Evolutionary conservation across 2,888 invertebrate genomes (phyloP), one percentile per base, ranked within the genome.

Genomic region (Lydus trimaculatus): DNA sequence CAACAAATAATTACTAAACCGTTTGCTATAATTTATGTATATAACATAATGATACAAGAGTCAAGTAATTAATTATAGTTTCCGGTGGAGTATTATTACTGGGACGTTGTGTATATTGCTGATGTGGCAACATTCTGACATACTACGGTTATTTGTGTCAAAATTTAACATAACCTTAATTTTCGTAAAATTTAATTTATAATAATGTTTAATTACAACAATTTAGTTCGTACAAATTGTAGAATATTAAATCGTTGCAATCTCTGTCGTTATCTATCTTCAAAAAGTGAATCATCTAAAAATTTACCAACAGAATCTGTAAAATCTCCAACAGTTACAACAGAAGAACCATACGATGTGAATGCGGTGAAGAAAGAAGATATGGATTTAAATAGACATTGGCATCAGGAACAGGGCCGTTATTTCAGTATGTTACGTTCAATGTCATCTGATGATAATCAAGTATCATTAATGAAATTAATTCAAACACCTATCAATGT

Each of bases 351-450:
- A 33, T 73, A 74, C 43, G 71, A 75, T 52, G 67, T 70, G 6
- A 75, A 73, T 48, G 62, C 71, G 25, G 73, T 76, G 48, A 72
- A 72, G 15, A 70, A 72, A 66, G 74, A 73, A 13, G 88, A 88
- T 69, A 83, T 90, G 36, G 85, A 89, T 61, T 91, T 91, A 91
- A 86, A 91, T n/a, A 88, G 86, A 60, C 88, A 89, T 0, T 88
- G 89, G 85, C 87, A 88, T 63, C 85, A 91, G 66, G 85, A 88
- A 25, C 87, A 89, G 0, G 89, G 87, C 0, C 88, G 89, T 76
- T 89, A 89, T 87, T 87, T 85, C 68, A 87, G 86, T 73, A 88
- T 89, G 78, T 81, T 92, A 0, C 88, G 89, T 58, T 76, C 88
- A 9, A 91, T 92, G 76, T 84, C 86, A 2, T 83, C 89, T 73